Evolutionary conservation across 2,888 invertebrate species (phyloP), one percentile per base, ranked within the genome.

Genomic region (Phortica magna): DNA sequence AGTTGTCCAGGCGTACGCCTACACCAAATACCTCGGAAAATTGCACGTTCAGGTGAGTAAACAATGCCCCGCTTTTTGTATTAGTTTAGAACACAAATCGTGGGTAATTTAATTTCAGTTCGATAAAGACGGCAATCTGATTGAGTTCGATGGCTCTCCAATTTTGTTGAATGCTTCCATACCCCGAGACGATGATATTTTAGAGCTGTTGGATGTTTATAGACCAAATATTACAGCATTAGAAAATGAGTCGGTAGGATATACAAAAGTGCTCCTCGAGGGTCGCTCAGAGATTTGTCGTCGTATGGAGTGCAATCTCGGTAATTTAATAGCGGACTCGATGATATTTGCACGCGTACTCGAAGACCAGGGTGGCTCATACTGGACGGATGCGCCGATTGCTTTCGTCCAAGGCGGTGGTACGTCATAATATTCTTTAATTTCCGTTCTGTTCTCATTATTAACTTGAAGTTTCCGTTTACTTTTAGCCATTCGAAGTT

Each of bases 1-100:
- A 0, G 96, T 96, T 0, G 97, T 98, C 0, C 97, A 98, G 92
- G 98, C 97, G 1, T 98, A 95, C 87, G 97, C 97, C 0, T 97
- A 95, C 87, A 98, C 98, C 0, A 98, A 98, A 92, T 98, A 98
- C 90, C 92, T 98, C 78, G 98, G 98, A 0, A 94, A 94, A 85
- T 92, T 98, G 31, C 94, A 95, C 77, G 88, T 94, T 81, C 94
- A 82, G 82, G 91, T 91, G 64, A 31, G 67, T 61, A 5, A 41
- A 14, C 22, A 0, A 59, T 4, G 31, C 31, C 5, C 6, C 0
- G 22, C 22, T 7, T 17, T 19, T 59, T 10, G 1, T 59, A n/a
- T 10, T 59, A 19, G 19, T 59, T 10, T 59, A 7, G 19, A 2
- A 7, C 12, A 4, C 3, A 0, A 17, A 19, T 17, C 22, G 7